A percentile compares a stretch with the other conserved stretches of the same genome.
Evolutionary conservation across 2,113 vertebrate species (phyloP).

Genomic region (Taxidea taxus): DNA sequence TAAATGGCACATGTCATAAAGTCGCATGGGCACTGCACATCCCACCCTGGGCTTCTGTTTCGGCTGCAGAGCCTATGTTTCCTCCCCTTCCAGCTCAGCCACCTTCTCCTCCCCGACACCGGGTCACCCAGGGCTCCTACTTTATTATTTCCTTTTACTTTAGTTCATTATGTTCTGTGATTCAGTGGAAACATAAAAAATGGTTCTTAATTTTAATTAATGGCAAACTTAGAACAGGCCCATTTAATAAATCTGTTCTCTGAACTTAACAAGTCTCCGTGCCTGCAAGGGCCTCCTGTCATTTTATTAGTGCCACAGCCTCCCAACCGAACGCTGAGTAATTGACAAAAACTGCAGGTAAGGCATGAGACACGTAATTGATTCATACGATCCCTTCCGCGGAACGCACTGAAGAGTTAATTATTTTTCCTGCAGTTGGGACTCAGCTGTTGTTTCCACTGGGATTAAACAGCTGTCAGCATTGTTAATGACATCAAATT

Average conservation of each 20-base stretch:
- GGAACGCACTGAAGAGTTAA: slow-evolving; percentile 69
- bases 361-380: slow-evolving; percentile 31
- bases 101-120: slow-evolving; percentile 55
- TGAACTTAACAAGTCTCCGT: slow-evolving; percentile 22
- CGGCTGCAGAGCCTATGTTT: slow-evolving; percentile 9
- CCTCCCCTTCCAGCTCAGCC: neutral
- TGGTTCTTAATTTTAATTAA: slow-evolving; percentile 72
- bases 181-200: slow-evolving; percentile 29
- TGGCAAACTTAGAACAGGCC: slow-evolving; percentile 55
- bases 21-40: neutral
- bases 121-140: neutral
- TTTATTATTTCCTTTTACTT: slow-evolving; percentile 56
- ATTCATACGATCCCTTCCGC: slow-evolving; percentile 43
- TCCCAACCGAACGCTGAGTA: slow-evolving; percentile 30
- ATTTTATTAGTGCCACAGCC: neutral
- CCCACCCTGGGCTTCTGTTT: slow-evolving; percentile 38
- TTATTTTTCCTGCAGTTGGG: slow-evolving; percentile 78
- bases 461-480: slow-evolving; percentile 93
- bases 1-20: neutral
- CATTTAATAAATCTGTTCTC: slow-evolving; percentile 64
- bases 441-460: slow-evolving; percentile 92
- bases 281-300: slow-evolving; percentile 40
- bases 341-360: slow-evolving; percentile 59
- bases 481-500: slow-evolving; percentile 92
- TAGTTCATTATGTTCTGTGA: slow-evolving; percentile 65